Conservation (phyloP, 1,140 invertebrate genomes). For the Lepidurus packardi region DNA sequence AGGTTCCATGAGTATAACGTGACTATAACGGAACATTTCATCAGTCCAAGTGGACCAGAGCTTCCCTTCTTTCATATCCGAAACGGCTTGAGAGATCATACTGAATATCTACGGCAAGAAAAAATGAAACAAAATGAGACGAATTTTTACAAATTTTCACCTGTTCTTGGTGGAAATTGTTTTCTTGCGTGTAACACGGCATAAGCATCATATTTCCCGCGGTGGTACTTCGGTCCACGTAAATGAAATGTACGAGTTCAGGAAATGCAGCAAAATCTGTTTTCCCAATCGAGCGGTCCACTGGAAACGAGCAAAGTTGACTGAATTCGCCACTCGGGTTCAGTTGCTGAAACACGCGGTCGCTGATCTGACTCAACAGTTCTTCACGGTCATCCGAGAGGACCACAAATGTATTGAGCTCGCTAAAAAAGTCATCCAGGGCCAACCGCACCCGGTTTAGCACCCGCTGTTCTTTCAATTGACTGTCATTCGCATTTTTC, state of each 20-base stretch:
- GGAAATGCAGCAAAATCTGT: neutral
- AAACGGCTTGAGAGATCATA: neutral
- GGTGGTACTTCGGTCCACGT: neutral
- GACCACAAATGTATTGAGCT: neutral
- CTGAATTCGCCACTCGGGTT: neutral
- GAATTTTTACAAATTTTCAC: neutral
- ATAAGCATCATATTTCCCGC: neutral
- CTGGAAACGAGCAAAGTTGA: neutral
- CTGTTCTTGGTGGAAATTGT: neutral
- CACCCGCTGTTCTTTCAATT: neutral
- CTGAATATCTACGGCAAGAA: neutral
- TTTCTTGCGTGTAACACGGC: neutral
- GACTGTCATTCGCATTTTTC: neutral
- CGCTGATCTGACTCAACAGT: slow-evolving; percentile 3
- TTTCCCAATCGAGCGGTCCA: neutral
- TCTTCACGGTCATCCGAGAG: neutral
- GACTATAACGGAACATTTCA: neutral
- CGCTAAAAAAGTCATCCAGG: neutral
- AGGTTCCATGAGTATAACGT: neutral
- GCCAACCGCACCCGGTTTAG: neutral
- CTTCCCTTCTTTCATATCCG: neutral
- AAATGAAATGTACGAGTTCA: neutral
- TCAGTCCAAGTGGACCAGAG: neutral
- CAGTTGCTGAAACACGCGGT: neutral
- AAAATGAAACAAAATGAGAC: neutral